Conservation (phyloP, 1,140 invertebrate genomes). For the Hyles euphorbiae region DNA sequence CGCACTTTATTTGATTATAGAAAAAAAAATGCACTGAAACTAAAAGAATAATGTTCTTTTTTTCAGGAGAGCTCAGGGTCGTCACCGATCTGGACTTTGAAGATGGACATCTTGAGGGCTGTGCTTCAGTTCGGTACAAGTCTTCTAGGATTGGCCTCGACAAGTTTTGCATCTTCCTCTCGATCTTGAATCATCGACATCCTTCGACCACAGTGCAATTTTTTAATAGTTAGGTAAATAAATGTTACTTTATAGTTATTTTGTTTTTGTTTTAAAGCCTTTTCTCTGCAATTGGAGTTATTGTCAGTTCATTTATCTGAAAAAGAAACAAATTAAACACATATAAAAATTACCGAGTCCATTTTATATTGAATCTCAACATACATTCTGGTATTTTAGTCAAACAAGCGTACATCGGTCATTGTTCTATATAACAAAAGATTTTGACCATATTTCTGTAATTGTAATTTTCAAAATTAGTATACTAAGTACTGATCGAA, state of each 20-base stretch:
- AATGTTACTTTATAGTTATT: neutral
- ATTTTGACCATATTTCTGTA: too few species aligned
- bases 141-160: constrained; percentile 42
- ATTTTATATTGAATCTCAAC: too few species aligned
- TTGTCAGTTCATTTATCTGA: constrained; percentile 50
- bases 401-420: too few species aligned
- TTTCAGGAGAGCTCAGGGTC: constrained; percentile 7
- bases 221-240: constrained; percentile 6
- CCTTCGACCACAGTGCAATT: constrained; percentile 16
- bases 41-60: neutral
- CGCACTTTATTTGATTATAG: too few species aligned
- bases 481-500: too few species aligned
- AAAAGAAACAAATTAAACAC: constrained; percentile 10
- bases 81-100: constrained; percentile 52
- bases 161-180: constrained; percentile 17
- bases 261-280: constrained; percentile 25
- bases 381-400: too few species aligned
- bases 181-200: neutral
- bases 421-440: too few species aligned
- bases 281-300: constrained; percentile 45
- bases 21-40: too few species aligned
- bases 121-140: constrained; percentile 48
- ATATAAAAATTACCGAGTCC: too few species aligned
- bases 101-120: constrained; percentile 51
- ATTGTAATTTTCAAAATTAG: too few species aligned